phyloP scores from a whole-genome alignment of 2,113 vertebrate species.

The Telmatochromis brachygnathus region DNA sequence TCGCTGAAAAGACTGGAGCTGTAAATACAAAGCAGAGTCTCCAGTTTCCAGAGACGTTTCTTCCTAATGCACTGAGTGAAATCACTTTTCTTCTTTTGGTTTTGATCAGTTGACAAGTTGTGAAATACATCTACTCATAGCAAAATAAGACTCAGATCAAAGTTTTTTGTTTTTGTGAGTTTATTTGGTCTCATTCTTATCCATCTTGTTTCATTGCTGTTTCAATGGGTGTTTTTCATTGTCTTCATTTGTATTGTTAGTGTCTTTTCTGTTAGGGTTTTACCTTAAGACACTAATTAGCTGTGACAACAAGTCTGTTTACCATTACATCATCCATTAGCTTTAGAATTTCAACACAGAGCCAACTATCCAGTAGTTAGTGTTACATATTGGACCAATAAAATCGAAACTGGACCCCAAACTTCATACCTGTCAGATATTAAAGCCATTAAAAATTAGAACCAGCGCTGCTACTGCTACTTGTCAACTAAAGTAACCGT shows the following conservation, averaged over 20 bases:
- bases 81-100: background rate
- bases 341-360: background rate
- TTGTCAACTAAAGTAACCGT: background rate
- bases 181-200: background rate
- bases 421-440: background rate
- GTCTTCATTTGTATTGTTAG: background rate
- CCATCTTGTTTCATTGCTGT: background rate
- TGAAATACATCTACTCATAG: background rate
- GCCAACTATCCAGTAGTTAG: background rate
- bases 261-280: background rate
- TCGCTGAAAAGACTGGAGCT: background rate
- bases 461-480: background rate
- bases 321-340: accelerated
- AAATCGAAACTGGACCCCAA: background rate
- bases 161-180: background rate
- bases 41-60: background rate
- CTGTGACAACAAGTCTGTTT: background rate
- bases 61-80: background rate
- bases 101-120: background rate
- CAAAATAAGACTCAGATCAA: background rate
- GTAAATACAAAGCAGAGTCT: background rate
- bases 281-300: accelerated
- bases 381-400: background rate
- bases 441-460: background rate
- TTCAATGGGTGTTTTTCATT: background rate